These are phyloP conservation scores for Choreutis nemorana DNA, from an alignment of 2,888 invertebrate genomes.

Conservation along the genomic window DNA sequence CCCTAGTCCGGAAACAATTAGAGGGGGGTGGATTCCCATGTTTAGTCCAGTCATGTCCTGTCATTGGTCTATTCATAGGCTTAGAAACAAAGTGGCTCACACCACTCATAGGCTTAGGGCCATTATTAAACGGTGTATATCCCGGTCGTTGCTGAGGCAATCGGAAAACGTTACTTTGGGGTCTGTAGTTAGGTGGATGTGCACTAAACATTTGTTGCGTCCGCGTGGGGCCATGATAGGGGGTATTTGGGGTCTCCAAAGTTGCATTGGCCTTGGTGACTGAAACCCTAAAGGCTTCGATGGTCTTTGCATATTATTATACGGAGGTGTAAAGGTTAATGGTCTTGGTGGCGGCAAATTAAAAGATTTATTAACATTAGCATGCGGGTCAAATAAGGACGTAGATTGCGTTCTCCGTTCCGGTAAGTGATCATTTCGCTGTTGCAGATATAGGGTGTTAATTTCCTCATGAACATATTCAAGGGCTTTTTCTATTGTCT, in stretches of 20 bases:
- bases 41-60: neutral
- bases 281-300: neutral
- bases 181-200: neutral
- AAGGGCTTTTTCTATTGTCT: conserved; percentile 3
- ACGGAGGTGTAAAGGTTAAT: neutral
- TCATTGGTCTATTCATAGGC: too few relatives aligned
- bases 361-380: neutral
- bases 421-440: neutral
- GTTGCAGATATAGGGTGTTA: neutral
- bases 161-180: neutral
- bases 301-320: neutral
- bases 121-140: too few relatives aligned
- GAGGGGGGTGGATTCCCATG: neutral
- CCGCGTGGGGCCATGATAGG: neutral
- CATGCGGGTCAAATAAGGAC: too few relatives aligned
- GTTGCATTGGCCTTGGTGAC: neutral
- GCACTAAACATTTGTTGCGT: neutral
- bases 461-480: conserved; percentile 1
- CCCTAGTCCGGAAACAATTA: neutral
- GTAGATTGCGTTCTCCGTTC: neutral
- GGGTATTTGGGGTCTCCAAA: neutral
- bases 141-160: neutral
- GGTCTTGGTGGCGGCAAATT: neutral
- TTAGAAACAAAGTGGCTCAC: neutral
- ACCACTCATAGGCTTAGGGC: neutral